Evolutionary conservation across 2,888 invertebrate species (phyloP), one percentile per base, ranked within the genome.

Genomic region (Drepanosiphum platanoidis): DNA sequence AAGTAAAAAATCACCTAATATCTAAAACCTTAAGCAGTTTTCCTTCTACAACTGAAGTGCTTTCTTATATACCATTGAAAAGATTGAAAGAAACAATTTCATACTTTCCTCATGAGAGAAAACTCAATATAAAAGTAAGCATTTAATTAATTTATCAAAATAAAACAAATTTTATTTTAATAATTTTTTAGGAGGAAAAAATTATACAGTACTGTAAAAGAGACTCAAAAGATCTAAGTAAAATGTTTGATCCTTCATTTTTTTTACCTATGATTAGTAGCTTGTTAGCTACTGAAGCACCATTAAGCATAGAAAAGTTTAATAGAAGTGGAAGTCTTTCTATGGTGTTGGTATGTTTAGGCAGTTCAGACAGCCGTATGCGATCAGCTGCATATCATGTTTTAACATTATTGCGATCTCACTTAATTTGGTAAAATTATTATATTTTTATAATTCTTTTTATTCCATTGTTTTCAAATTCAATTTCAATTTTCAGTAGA

Each of bases 231-330:
- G 64, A 83, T 36, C 74, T 66, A n/a, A 71, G 72, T 80, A 90
- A 91, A 5, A 90, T 94, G 80, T 97, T 97, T 88, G 97, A 97
- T 90, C 94, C 97, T 1, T 91, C 93, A 39, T 97, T 96, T 89
- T 90, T 96, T 87, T 91, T 97, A 82, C 95, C 96, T 0, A 89
- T 96, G 15, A 92, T 97, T 89, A 93, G 93, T 87, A 93, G 94
- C 88, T 90, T 96, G 71, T 90, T 96, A 87, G 93, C 94, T 0
- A 94, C 95, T 7, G 95, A 95, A 87, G 93, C 94, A 68, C 92
- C 93, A 78, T 93, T 95, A 1, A 93, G 94, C 30, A 93, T 94
- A 86, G 93, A 93, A 88, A 92, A 92, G 89, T 92, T 96, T 87
- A 91, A 93, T 30, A 92, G 94, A 87, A 92, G 91, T 86, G 95